A percentile compares a stretch with the other conserved stretches of the same genome.
These are phyloP conservation scores for Agonopterix arenella DNA, from an alignment of 2,888 invertebrate species.

Conservation along the genomic window DNA sequence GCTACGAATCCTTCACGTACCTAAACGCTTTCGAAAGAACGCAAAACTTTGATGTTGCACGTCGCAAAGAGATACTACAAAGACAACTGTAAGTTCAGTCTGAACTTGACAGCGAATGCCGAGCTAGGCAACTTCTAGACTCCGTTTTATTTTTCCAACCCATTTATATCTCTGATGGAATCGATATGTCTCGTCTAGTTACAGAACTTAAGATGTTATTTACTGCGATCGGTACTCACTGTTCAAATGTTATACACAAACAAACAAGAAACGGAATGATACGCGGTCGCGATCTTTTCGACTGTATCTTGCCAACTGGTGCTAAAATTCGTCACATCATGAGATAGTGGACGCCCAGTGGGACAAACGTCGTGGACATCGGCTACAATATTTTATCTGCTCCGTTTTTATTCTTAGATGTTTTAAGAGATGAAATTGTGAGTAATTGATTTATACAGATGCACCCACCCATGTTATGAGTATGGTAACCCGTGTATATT, in stretches of 20 bases:
- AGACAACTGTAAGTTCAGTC: constrained; percentile 45
- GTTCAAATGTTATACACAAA: no score
- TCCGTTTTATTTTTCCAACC: constrained; percentile 8
- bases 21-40: no score
- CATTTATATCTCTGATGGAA: constrained; percentile 1
- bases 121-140: constrained; percentile 28
- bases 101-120: constrained; percentile 57
- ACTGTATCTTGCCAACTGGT: constrained; percentile 44
- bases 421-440: no score
- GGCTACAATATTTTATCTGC: no score
- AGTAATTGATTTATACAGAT: no score
- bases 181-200: constrained; percentile 7
- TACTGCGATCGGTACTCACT: no score
- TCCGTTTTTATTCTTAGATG: no score
- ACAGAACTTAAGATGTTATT: neutral
- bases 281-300: constrained; percentile 17
- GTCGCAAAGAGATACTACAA: constrained; percentile 35
- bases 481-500: no score
- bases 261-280: no score
- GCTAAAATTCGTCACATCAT: constrained; percentile 42
- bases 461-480: no score
- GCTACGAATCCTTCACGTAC: no score
- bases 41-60: constrained; percentile 14
- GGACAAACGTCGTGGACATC: neutral
- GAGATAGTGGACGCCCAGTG: constrained; percentile 10